Percentiles rank a stretch among this genome's conserved stretches.
These are phyloP conservation scores for Laothoe populi DNA, from an alignment of 2,888 invertebrate genomes.

Conservation along the genomic window DNA sequence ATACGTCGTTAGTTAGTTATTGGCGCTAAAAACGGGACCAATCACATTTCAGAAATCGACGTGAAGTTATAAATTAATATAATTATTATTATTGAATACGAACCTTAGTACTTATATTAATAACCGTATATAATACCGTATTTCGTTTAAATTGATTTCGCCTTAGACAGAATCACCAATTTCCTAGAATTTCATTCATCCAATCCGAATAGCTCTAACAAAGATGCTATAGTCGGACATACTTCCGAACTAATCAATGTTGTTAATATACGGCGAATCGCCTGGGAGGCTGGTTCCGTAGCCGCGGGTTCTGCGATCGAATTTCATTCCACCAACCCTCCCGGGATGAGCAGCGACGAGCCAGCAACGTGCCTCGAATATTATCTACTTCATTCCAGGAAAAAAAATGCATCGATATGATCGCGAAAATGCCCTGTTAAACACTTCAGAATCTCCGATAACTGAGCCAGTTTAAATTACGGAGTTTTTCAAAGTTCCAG, in stretches of 20 bases:
- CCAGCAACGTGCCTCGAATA: conserved; percentile 48
- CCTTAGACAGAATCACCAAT: neutral
- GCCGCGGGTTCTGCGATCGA: conserved; percentile 32
- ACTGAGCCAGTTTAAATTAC: neutral
- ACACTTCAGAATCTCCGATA: conserved; percentile 14
- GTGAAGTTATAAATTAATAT: no score
- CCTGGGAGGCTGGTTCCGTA: conserved; percentile 31
- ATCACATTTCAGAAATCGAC: no score
- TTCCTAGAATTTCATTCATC: neutral
- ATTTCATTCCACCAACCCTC: conserved; percentile 34
- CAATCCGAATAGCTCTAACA: neutral
- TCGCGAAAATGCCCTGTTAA: conserved; percentile 22
- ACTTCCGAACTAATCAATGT: conserved; percentile 30
- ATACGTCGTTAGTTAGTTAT: no score
- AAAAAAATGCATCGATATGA: conserved; percentile 45
- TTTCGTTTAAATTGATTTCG: neutral
- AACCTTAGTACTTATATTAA: no score
- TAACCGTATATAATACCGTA: no score
- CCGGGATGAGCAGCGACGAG: conserved; percentile 36
- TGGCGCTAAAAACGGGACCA: no score
- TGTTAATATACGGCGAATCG: conserved; percentile 31
- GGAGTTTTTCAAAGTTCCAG: neutral
- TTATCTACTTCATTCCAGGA: conserved; percentile 32
- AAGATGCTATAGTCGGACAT: conserved; percentile 1
- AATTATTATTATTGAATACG: no score